Evolutionary conservation across 2,888 invertebrate species (phyloP).

Genomic region (Phania funesta): DNA sequence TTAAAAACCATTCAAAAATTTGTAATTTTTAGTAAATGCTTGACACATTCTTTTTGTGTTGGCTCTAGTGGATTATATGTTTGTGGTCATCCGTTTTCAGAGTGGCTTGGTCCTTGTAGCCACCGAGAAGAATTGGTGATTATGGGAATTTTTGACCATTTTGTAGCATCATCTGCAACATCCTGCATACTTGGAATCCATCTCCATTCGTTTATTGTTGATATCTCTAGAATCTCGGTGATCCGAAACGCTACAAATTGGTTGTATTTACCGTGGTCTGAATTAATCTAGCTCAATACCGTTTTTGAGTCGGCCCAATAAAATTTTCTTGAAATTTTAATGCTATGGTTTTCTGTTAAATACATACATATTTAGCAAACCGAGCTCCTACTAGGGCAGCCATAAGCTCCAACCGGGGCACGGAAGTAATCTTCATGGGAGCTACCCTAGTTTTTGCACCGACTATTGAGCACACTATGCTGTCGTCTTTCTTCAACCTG

Average conservation of each 20-base stretch:
- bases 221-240: background rate
- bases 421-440: too few relatives aligned
- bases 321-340: background rate
- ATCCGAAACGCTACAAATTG: too few relatives aligned
- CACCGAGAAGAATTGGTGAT: background rate
- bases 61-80: background rate
- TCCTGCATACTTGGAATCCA: background rate
- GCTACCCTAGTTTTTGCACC: too few relatives aligned
- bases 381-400: too few relatives aligned
- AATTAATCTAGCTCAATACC: background rate
- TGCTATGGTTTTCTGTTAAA: background rate
- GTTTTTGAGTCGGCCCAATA: too few relatives aligned
- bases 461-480: too few relatives aligned
- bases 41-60: background rate
- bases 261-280: background rate
- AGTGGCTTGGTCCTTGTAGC: background rate
- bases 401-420: background rate
- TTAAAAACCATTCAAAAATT: background rate
- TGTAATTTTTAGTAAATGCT: background rate
- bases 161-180: constrained; percentile 5
- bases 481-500: too few relatives aligned
- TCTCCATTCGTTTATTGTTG: constrained; percentile 1
- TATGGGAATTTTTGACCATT: constrained; percentile 2
- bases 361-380: background rate
- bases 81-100: background rate